Percentiles rank a stretch among this genome's conserved stretches.
Conservation (phyloP, 2,113 vertebrate genomes). For the Plecturocebus donacophilus region DNA sequence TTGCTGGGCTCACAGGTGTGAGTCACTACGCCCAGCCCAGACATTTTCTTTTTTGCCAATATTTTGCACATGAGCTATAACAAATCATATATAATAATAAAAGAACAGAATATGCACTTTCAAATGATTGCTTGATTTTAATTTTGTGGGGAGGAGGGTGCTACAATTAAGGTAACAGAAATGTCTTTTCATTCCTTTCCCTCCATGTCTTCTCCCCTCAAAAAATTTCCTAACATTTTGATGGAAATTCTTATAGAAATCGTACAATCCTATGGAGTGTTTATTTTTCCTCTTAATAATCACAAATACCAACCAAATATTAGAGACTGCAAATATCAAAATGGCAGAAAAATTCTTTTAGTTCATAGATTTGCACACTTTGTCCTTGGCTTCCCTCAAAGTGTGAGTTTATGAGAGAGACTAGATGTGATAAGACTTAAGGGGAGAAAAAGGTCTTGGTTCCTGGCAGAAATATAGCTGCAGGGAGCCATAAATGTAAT, state of each 20-base stretch:
- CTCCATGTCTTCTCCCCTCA: background rate
- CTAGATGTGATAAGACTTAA: constrained; percentile 58
- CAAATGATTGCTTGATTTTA: constrained; percentile 17
- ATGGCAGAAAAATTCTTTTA: constrained; percentile 9
- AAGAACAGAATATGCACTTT: constrained; percentile 30
- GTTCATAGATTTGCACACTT: constrained; percentile 33
- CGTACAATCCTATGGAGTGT: background rate
- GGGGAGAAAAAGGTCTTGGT: constrained; percentile 41
- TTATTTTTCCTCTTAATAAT: background rate
- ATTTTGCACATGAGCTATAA: constrained; percentile 32
- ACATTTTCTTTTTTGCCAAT: background rate
- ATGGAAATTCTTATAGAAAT: constrained; percentile 6
- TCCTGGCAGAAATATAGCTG: constrained; percentile 51
- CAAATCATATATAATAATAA: background rate
- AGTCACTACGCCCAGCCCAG: no score
- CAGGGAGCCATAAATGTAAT: constrained; percentile 49
- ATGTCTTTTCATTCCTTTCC: background rate
- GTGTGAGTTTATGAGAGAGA: constrained; percentile 38
- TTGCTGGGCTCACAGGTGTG: no score
- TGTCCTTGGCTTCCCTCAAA: constrained; percentile 58
- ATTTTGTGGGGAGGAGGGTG: background rate
- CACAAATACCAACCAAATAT: constrained; percentile 42
- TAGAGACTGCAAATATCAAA: constrained; percentile 38
- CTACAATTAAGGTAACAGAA: background rate
- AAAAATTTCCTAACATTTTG: background rate